Base-by-base conservation (phyloP, 1,140 invertebrate genomes). In the Arion vulgaris region DNA sequence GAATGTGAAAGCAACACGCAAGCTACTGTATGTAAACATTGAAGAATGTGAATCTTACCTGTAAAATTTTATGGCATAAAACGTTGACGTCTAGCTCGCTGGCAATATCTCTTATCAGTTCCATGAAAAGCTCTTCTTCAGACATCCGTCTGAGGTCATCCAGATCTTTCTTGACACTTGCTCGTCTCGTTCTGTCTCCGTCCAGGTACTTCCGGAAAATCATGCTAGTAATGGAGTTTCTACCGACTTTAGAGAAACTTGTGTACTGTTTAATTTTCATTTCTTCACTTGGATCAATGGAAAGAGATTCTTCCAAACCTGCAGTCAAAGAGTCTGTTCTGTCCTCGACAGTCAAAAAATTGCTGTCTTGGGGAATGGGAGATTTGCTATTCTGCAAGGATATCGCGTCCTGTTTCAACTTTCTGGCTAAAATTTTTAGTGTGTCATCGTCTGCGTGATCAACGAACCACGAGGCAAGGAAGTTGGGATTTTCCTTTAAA, bases 101-200 rank as follows among this genome's bases (percentile, higher is more conserved):
- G 92, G 97, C 98, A 88, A 99, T 98, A 92, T 98, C 97, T 93
- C 98, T 97, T 90, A 98, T 97, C 93, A 98, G 93, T 93, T 98
- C 97, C 92, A 98, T 98, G 88, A 99, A 97, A 79, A 98, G 94
- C 92, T 98, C 96, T 90, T 96, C 96, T 90, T 98, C 97, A 86
- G 98, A 96, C 86, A 98, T 93, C 71, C 96, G 95, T 86, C 85
- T 76, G 36, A 91, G 81, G 38, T 84, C 80, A 5, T 87, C 66
- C 36, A 85, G 85, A 78, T 88, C 86, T 83, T 90, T 85, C 81
- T 83, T 85, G 32, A 83, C 71, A 57, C 53, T 87, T 83, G 45
- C 84, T 80, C 80, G 39, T 11, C 87, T 76, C 36, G 77, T 86
- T 5, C 87, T 80, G 71, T 88, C 87, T 0, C 90, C 90, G 79